phyloP scores from a whole-genome alignment of 2,797 vertebrate genomes.

The Gambusia yucatana region DNA sequence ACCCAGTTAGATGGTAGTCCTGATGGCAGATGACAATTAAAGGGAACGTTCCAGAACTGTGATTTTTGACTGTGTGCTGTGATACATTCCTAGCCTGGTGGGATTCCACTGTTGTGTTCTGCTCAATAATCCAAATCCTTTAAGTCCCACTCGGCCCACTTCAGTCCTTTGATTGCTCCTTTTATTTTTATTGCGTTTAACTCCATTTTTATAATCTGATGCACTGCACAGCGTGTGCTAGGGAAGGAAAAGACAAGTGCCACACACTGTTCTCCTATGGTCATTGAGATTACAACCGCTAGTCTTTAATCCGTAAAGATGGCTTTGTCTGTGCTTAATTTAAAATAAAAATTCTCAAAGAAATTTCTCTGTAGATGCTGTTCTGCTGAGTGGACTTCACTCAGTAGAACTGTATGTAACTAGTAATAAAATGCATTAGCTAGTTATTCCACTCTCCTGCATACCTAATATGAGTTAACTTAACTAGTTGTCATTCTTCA shows the following conservation, averaged over 20 bases:
- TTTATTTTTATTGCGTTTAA: slow-evolving; percentile 73
- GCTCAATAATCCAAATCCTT: slow-evolving; percentile 83
- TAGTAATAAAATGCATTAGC: background rate
- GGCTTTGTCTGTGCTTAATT: slow-evolving; percentile 41
- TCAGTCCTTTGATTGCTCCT: slow-evolving; percentile 76
- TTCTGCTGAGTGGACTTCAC: slow-evolving; percentile 30
- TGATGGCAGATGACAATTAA: slow-evolving; percentile 75
- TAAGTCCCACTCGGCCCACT: slow-evolving; percentile 75
- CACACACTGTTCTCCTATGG: slow-evolving; percentile 44
- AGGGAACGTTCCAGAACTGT: slow-evolving; percentile 69
- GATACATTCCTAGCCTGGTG: slow-evolving; percentile 61
- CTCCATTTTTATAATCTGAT: slow-evolving; percentile 77
- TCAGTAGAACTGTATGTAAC: slow-evolving; percentile 12
- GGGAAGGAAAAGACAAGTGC: slow-evolving; percentile 48
- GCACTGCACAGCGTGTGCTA: slow-evolving; percentile 37
- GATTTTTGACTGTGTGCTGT: slow-evolving; percentile 65
- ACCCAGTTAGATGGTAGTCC: slow-evolving; percentile 58
- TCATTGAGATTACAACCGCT: slow-evolving; percentile 68
- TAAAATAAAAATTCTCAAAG: slow-evolving; percentile 43
- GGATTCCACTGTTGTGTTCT: slow-evolving; percentile 76
- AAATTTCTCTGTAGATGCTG: slow-evolving; percentile 20
- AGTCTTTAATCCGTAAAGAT: slow-evolving; percentile 65
- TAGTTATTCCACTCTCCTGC: background rate
- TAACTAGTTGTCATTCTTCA: background rate
- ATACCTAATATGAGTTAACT: background rate